phyloP scores from a whole-genome alignment of 2,888 invertebrate genomes.

The Acholoe squamosa region DNA sequence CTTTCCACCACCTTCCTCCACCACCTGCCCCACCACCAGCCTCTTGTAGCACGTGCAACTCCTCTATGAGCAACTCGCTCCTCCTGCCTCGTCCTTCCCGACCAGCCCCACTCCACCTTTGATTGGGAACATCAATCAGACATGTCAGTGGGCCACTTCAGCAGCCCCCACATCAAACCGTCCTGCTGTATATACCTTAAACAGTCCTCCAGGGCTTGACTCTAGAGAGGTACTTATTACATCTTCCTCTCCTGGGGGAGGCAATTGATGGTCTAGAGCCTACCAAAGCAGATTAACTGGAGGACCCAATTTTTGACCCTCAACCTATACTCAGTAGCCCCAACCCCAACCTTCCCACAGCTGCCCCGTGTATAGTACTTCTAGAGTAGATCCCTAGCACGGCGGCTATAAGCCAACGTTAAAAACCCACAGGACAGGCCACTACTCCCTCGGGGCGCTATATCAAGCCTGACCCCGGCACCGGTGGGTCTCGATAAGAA shows the following conservation, averaged over 20 bases:
- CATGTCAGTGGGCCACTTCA: background rate
- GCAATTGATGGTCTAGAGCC: no score
- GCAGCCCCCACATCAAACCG: background rate
- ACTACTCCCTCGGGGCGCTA: background rate
- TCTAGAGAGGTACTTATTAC: no score
- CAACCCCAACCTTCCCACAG: background rate
- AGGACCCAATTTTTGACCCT: background rate
- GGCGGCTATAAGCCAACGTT: no score
- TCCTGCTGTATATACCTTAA: conserved; percentile 8
- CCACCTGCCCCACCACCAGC: background rate
- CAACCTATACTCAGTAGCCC: background rate
- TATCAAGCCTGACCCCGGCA: background rate
- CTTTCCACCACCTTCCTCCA: background rate
- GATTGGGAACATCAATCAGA: conserved; percentile 27
- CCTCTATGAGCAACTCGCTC: background rate
- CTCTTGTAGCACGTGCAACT: background rate
- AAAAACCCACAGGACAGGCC: no score
- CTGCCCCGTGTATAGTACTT: no score
- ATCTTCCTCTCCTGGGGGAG: no score
- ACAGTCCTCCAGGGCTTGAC: background rate
- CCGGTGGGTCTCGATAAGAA: background rate
- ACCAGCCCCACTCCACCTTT: background rate
- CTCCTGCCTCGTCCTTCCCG: background rate
- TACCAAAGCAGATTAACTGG: no score
- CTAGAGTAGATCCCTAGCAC: no score